Evolutionary conservation across 2,797 vertebrate species (phyloP), one percentile per base, ranked within the genome.

Genomic region (Brachymystax lenok): DNA sequence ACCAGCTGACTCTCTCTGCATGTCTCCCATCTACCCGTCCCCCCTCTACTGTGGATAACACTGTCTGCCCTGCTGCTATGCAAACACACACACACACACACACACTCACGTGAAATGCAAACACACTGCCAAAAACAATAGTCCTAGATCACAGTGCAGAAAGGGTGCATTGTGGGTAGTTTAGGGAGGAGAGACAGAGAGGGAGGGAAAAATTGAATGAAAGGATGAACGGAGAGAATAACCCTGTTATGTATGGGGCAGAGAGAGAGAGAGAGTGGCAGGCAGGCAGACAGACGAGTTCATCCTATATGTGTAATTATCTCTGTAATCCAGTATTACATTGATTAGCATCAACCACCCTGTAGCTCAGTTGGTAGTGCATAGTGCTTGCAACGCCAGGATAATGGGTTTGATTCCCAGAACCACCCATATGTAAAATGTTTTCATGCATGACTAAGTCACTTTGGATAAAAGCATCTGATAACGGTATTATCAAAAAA

Each of bases 51-150:
- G 61, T 35, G 30, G 19, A 66, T 30, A 52, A 72, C 8, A 21
- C 52, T 54, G n/a, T 76, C 12, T 66, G 40, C 8, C 40, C 40
- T 40, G 40, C 40, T 10, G 67, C 35, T 74, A 52, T 74, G 71
- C 40, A 71, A 46, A 63, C 10, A 33, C 40, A 17, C 77, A 10
- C 52, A 13, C 67, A n/a, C n/a, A 63, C 10, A 33, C 40, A 17
- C 51, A 52, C 51, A 52, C 14, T 12, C 14, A 52, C 14, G 12
- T 14, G 13, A 54, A 14, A 76, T 86, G 83, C 81, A 84, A 80
- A 86, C 79, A 83, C 77, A 73, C 81, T 75, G 84, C 86, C 90
- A 90, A 64, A 93, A 91, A 92, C 88, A 91, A 91, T 87, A 91
- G 84, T 87, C 80, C 80, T 68, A 69, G 82, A 89, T 91, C 85